These are phyloP conservation scores for Thrips palmi DNA, from an alignment of 1,140 invertebrate species.

Conservation along the genomic window DNA sequence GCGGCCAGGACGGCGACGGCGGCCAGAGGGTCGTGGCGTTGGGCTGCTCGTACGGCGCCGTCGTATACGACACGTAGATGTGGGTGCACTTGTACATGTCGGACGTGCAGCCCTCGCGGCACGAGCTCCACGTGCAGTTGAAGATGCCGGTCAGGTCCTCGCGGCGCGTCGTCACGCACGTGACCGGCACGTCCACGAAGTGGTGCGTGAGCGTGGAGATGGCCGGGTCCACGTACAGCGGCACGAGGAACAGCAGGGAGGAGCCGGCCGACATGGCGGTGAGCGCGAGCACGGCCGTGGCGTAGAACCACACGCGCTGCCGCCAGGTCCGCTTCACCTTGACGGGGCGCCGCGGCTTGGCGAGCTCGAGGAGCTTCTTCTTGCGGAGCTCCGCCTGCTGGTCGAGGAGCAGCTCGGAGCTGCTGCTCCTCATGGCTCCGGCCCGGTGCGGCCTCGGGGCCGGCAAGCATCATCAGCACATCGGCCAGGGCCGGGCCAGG, in stretches of 20 bases:
- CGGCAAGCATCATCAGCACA: too few species aligned
- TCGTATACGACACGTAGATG: conserved; percentile 61
- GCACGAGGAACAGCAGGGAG: conserved; percentile 67
- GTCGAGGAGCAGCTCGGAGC: conserved; percentile 66
- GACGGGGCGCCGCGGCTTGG: conserved; percentile 17
- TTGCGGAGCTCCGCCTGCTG: conserved; percentile 47
- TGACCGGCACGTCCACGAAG: conserved; percentile 56
- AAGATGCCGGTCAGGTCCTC: conserved; percentile 56
- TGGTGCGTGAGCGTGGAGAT: conserved; percentile 69
- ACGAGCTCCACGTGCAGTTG: conserved; percentile 74
- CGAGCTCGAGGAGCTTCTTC: conserved; percentile 46
- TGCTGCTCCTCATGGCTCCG: conserved; percentile 53
- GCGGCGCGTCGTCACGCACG: conserved; percentile 53
- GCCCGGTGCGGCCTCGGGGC: conserved; percentile 17
- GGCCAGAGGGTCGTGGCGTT: not conserved
- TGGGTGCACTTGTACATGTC: conserved; percentile 72
- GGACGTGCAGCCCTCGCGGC: conserved; percentile 71
- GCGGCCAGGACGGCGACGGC: not conserved
- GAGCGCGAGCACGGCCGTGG: conserved; percentile 55
- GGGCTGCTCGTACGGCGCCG: conserved; percentile 16
- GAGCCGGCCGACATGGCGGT: conserved; percentile 62
- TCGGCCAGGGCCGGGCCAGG: too few species aligned
- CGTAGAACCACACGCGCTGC: conserved; percentile 56
- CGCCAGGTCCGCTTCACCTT: conserved; percentile 43
- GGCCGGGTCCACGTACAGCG: conserved; percentile 78